Conservation (phyloP, 2,113 vertebrate species). For the Perca flavescens region DNA sequence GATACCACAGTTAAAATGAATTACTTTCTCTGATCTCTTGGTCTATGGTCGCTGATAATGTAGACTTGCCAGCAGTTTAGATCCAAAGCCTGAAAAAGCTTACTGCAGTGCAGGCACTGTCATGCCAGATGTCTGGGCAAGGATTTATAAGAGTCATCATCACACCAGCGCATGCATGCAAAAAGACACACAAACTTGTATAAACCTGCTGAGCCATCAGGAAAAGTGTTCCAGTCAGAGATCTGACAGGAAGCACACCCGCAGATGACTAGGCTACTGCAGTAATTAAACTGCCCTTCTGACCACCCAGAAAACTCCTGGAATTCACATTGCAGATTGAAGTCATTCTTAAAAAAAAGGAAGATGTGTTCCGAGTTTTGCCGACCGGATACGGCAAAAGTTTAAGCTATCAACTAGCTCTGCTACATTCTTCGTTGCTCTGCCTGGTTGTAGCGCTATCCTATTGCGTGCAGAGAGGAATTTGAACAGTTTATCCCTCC, state of each 20-base stretch:
- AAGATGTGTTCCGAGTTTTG: no score
- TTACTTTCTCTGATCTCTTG: not conserved
- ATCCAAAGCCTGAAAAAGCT: slow-evolving; percentile 33
- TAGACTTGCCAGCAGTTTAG: slow-evolving; percentile 23
- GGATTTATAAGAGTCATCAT: slow-evolving; percentile 44
- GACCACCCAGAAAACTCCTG: slow-evolving; percentile 13
- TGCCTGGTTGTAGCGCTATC: no score
- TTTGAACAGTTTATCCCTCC: no score
- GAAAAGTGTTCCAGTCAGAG: slow-evolving; percentile 52
- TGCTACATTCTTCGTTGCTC: no score
- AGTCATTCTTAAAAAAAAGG: no score
- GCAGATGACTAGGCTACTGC: slow-evolving; percentile 13
- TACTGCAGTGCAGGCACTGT: slow-evolving; percentile 21
- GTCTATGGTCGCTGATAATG: slow-evolving; percentile 1
- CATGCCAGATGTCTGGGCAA: slow-evolving; percentile 50
- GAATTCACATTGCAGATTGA: not conserved
- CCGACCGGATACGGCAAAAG: no score
- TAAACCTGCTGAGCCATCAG: slow-evolving; percentile 66
- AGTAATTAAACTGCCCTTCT: slow-evolving; percentile 8
- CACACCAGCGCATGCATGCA: not conserved
- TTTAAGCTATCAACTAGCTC: no score
- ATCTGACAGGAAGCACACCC: slow-evolving; percentile 60
- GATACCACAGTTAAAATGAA: no score
- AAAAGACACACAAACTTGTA: slow-evolving; percentile 11
- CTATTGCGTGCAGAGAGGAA: no score